Evolutionary conservation across 2,888 invertebrate genomes (phyloP), one percentile per base, ranked within the genome.

Genomic region (Netelia inedita): DNA sequence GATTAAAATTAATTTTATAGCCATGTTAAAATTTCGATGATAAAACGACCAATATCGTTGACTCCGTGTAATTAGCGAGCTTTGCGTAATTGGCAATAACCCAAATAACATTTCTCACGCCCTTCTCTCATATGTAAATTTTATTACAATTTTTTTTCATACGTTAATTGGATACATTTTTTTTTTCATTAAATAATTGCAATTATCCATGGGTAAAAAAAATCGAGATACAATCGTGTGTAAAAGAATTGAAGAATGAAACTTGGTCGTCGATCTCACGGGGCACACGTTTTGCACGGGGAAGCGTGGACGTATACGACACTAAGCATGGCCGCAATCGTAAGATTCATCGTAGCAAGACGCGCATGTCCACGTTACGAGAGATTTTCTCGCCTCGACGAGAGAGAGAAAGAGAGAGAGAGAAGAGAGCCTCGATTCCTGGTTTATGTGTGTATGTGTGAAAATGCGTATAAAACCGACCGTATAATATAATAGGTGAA

Each of bases 401-500:
- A 65, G 74, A 28, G 53, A 53, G 16, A 53, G 2, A 68, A 66
- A 16, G 69, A 59, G 46, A 23, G 69, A 78, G 76, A 21, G 28
- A 78, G 59, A 46, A 46, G 69, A 78, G 66, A 14, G 46, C 23
- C 35, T 35, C 41, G 8, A 19, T 21, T 11, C 14, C 14, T 35
- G n/a, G 66, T 21, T 28, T 55, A 43, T 16, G 59, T 59, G 59
- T 43, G 43, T n/a, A 14, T 35, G 50, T 16, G 6, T 9, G 28
- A 5, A 28, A 28, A 28, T 9, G 19, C 11, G 14, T 35, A 28
- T 16, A 14, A 53, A 75, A 53, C 53, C 46, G 46, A 50, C 28
- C 65, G 66, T 46, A 53, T 23, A 63, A 71, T 21, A 79, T 53
- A 72, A 73, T 79, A 74, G 82, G 85, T 85, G 78, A 85, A 85